Base-by-base conservation (phyloP, 2,888 invertebrate genomes). In the Clunio marinus region DNA sequence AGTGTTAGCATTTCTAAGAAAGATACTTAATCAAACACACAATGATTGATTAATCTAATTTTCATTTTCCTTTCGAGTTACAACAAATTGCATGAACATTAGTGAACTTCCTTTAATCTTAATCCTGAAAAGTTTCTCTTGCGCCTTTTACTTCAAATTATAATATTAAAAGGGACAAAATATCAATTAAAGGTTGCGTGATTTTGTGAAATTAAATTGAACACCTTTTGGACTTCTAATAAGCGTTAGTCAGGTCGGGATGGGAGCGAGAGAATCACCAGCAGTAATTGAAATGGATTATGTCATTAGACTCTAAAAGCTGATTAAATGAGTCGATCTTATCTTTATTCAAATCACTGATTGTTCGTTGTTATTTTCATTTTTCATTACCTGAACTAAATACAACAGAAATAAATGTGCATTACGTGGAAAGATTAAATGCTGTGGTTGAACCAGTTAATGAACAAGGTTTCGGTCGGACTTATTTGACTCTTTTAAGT, bases 271-370 rank as follows among this genome's bases (percentile, higher is more conserved):
- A 51, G 27, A 32, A 32, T 32, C 32, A 4, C 5, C 57, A 17
- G 7, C 51, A 24, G 25, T 55, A 66, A 66, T 66, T 66, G 66
- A 66, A 66, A 66, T 55, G 35, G 66, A 66, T 66, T 66, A 15
- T 66, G 22, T 55, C 62, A 24, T 41, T 63, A n/a, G 20, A 13
- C 51, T 27, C 20, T 59, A 59, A 59, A 32, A 17, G 59, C 15
- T 59, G 35, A 59, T 59, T n/a, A 59, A 32, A 59, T 59, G 17
- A 13, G 4, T 17, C 22, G 8, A 13, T 63, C 25, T 63, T 63
- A 41, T 63, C 25, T 41, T 45, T 24, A 41, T 63, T 63, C 37
- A 10, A 22, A 60, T 41, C n/a, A 60, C 51, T 17, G n/a, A 35
- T 55, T 66, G 45, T 66, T 17, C 63, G 15, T 24, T 51, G n/a